These are phyloP conservation scores for Terebella lapidaria DNA, from an alignment of 2,888 invertebrate genomes.

Conservation along the genomic window DNA sequence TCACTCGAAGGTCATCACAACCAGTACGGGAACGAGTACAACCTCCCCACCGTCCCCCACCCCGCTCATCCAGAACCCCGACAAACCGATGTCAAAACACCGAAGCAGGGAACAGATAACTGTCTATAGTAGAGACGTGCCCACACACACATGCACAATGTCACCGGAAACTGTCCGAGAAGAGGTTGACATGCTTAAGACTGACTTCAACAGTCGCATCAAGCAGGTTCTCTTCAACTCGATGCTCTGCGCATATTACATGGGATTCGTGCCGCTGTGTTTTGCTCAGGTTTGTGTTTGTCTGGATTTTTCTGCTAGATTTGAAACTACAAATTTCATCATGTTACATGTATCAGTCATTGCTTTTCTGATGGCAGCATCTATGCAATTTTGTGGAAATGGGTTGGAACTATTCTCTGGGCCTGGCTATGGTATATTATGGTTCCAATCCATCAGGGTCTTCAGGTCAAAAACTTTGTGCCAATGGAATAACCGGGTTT, in stretches of 20 bases:
- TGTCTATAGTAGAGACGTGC: slow-evolving; percentile 1
- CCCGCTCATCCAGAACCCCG: not conserved
- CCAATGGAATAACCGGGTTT: no score
- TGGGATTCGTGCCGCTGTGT: slow-evolving; percentile 81
- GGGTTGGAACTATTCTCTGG: no score
- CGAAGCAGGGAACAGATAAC: not conserved
- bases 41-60: slow-evolving; percentile 3
- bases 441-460: no score
- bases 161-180: slow-evolving; percentile 60
- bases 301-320: not conserved
- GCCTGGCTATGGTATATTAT: no score
- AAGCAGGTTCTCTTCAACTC: slow-evolving; percentile 84
- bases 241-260: slow-evolving; percentile 78
- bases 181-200: slow-evolving; percentile 78
- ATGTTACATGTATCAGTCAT: no score
- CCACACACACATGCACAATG: slow-evolving; percentile 48
- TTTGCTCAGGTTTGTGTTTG: slow-evolving; percentile 69
- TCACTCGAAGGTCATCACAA: not conserved
- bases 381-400: no score
- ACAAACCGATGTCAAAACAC: slow-evolving; percentile 6
- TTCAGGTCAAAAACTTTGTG: no score
- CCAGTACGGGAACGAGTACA: slow-evolving; percentile 14
- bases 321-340: no score
- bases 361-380: no score
- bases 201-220: slow-evolving; percentile 82